Evolutionary conservation across 2,888 invertebrate species (phyloP).

Genomic region (Bhutanitis thaidina): DNA sequence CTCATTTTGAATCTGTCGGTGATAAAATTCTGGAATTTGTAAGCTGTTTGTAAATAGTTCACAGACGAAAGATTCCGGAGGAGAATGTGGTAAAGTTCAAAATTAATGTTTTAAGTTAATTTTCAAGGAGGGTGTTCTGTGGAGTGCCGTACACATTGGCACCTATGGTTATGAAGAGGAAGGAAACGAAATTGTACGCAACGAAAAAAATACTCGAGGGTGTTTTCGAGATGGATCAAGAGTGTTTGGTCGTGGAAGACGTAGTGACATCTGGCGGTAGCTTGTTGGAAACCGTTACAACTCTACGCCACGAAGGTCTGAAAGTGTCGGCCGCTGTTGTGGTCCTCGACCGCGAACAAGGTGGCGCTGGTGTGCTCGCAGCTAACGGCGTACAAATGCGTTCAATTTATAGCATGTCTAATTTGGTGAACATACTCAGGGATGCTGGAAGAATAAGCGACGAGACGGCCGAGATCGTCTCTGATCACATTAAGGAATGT

Average conservation of each 20-base stretch:
- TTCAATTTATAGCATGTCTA: conserved; percentile 83
- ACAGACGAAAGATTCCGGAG: no score
- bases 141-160: conserved; percentile 93
- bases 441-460: conserved; percentile 82
- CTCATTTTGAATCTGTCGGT: no score
- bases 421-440: conserved; percentile 81
- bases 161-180: conserved; percentile 95
- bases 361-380: conserved; percentile 87
- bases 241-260: conserved; percentile 95
- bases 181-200: conserved; percentile 96
- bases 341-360: conserved; percentile 96
- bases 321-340: conserved; percentile 90
- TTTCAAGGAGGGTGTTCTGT: no score
- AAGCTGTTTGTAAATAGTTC: no score
- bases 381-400: conserved; percentile 85
- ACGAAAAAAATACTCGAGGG: conserved; percentile 98
- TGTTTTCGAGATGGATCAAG: conserved; percentile 81
- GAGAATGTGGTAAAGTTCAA: no score
- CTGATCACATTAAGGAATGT: conserved; percentile 60
- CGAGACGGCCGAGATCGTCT: conserved; percentile 57
- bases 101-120: no score
- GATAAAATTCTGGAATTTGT: no score
- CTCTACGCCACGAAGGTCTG: conserved; percentile 82
- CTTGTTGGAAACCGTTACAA: conserved; percentile 91
- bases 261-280: conserved; percentile 96